phyloP scores from a whole-genome alignment of 1,140 invertebrate genomes.

The Drosophila paulistorum region DNA sequence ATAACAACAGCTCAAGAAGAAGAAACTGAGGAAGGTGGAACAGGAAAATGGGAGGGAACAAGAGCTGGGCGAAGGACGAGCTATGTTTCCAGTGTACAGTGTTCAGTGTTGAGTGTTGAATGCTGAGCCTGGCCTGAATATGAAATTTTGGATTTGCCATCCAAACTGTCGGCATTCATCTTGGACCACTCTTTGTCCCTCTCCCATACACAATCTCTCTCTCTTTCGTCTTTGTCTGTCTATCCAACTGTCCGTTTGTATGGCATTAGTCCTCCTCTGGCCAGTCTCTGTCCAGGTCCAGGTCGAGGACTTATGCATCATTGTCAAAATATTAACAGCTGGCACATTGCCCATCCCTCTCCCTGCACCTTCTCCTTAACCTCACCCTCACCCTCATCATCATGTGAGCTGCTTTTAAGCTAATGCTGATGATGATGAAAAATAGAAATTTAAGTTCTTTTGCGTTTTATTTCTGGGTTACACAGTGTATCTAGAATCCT shows the following conservation, averaged over 20 bases:
- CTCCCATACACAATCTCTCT: constrained; percentile 37
- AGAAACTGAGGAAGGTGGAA: background rate
- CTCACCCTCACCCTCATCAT: background rate
- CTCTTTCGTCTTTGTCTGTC: constrained; percentile 9
- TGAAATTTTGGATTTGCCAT: constrained; percentile 64
- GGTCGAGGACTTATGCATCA: constrained; percentile 72
- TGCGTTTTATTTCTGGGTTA: constrained; percentile 1
- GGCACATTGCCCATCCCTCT: constrained; percentile 47
- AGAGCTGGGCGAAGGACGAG: background rate
- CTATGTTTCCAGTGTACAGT: constrained; percentile 18
- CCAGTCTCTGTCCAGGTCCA: constrained; percentile 25
- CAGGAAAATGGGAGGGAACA: background rate
- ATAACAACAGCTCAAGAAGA: constrained; percentile 35
- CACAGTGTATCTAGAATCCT: constrained; percentile 1
- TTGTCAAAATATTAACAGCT: constrained; percentile 81
- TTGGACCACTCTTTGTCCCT: constrained; percentile 72
- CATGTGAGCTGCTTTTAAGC: constrained; percentile 67
- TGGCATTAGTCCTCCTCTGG: constrained; percentile 20
- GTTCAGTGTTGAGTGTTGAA: constrained; percentile 27
- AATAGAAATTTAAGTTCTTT: constrained; percentile 42
- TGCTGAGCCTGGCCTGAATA: constrained; percentile 65
- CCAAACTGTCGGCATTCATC: constrained; percentile 78
- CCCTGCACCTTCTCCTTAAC: background rate
- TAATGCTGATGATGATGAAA: constrained; percentile 61
- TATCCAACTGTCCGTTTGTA: constrained; percentile 27